Evolutionary conservation across 2,113 vertebrate genomes (phyloP).

Genomic region (Gila orcuttii): DNA sequence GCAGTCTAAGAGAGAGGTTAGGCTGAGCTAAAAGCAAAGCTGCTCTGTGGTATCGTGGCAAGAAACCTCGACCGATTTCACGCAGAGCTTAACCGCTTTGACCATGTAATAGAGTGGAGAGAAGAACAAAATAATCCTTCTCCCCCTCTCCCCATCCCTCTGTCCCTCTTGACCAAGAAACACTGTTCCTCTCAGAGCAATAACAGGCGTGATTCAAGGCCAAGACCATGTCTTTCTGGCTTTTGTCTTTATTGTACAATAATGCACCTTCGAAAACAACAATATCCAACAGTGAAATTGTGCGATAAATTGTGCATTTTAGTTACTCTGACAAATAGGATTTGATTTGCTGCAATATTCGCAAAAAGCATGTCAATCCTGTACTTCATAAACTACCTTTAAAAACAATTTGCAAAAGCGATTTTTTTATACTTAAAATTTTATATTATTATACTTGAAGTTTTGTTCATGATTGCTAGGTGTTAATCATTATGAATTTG

Average conservation of each 20-base stretch:
- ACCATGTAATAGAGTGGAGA: slow-evolving; percentile 28
- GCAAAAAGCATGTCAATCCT: not conserved
- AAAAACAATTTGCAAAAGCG: not conserved
- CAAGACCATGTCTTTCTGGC: not conserved
- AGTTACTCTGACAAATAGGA: not conserved
- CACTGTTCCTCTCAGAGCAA: not conserved
- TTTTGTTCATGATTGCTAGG: no score
- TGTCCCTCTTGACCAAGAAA: slow-evolving; percentile 4
- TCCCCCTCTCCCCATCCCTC: not conserved
- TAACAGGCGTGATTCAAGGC: not conserved
- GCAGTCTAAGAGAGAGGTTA: slow-evolving; percentile 14
- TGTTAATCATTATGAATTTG: no score
- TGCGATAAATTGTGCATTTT: not conserved
- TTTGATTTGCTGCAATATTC: not conserved
- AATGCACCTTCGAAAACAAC: not conserved
- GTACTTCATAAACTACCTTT: not conserved
- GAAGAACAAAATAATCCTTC: slow-evolving; percentile 27
- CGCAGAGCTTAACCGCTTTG: slow-evolving; percentile 26
- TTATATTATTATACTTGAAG: no score
- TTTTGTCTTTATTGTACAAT: not conserved
- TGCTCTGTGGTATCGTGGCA: slow-evolving; percentile 34
- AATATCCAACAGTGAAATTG: not conserved
- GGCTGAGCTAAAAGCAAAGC: slow-evolving; percentile 26
- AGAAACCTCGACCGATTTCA: slow-evolving; percentile 25
- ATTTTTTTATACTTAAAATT: not conserved